Evolutionary conservation across 1,140 invertebrate species (phyloP), one percentile per base, ranked within the genome.

Genomic region (Aphis craccivora): DNA sequence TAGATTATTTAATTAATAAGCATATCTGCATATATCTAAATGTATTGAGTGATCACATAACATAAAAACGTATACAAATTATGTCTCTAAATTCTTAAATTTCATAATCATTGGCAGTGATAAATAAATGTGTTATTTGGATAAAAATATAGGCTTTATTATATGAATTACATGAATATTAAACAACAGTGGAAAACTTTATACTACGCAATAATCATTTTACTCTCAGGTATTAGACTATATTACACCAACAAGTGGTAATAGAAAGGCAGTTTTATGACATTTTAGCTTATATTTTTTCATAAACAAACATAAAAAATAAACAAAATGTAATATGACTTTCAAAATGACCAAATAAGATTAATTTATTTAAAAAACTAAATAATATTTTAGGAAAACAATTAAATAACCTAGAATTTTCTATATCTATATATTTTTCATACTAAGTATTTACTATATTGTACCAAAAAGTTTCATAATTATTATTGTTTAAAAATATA

Each of bases 161-260:
- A 84, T 11, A 84, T 25, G 40, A 30, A 84, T 9, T 43, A 84
- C 25, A 84, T 25, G 83, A 30, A 84, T 9, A 43, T 9, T 40
- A 84, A 84, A 40, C 22, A 84, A 43, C 22, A 43, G 83, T 43
- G 23, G 20, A 43, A 25, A 84, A 43, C 83, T 84, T 84, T 84
- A 30, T 84, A 43, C 23, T 81, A 37, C 5, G 35, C 76, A 35
- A 14, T 37, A 81, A 2, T 9, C 30, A 20, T 81, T 81, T 43
- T 86, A 86, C 37, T 7, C 86, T 51, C 86, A 51, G 86, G 86
- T 88, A 88, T 88, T 14, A 88, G n/a, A 88, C 45, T 48, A 88
- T 48, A 83, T 37, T 37, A 88, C 4, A 88, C 30, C 43, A 87
- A 88, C 43, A 88, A 48, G 86, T 88, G 43, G n/a, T 48, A 67